Conservation (phyloP, 1,140 invertebrate genomes). For the Mizuhopecten yessoensis region DNA sequence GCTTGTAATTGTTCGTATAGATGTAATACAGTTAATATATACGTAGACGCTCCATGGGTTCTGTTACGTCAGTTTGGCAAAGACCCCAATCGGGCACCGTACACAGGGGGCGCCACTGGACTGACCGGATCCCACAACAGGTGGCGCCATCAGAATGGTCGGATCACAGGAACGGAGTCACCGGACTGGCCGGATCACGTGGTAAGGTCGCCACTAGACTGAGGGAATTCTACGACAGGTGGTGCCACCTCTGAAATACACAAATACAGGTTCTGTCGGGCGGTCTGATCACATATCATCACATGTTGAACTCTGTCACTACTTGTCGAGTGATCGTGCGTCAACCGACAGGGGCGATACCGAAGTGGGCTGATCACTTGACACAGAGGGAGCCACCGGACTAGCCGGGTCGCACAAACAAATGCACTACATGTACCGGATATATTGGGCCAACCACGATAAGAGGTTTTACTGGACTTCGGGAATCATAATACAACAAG, state of each 20-base stretch:
- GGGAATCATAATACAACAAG: too few relatives aligned
- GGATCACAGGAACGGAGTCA: background rate
- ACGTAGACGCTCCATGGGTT: background rate
- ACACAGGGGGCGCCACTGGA: background rate
- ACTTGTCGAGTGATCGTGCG: background rate
- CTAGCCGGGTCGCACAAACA: too few relatives aligned
- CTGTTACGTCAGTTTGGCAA: background rate
- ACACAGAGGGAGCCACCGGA: too few relatives aligned
- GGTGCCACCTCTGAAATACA: too few relatives aligned
- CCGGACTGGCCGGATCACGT: background rate
- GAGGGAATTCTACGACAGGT: background rate
- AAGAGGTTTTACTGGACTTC: too few relatives aligned
- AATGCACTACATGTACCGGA: too few relatives aligned
- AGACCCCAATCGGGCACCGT: background rate
- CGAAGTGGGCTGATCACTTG: too few relatives aligned
- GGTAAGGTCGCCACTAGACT: background rate
- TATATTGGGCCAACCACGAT: too few relatives aligned
- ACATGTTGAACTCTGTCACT: too few relatives aligned
- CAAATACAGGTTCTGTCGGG: too few relatives aligned
- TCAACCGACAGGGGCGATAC: background rate
- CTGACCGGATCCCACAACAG: background rate
- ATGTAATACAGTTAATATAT: slow-evolving; percentile 26
- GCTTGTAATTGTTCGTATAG: slow-evolving; percentile 30
- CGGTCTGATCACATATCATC: too few relatives aligned
- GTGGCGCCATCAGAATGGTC: background rate